Evolutionary conservation across 2,888 invertebrate genomes (phyloP).

Genomic region (Panopea generosa): DNA sequence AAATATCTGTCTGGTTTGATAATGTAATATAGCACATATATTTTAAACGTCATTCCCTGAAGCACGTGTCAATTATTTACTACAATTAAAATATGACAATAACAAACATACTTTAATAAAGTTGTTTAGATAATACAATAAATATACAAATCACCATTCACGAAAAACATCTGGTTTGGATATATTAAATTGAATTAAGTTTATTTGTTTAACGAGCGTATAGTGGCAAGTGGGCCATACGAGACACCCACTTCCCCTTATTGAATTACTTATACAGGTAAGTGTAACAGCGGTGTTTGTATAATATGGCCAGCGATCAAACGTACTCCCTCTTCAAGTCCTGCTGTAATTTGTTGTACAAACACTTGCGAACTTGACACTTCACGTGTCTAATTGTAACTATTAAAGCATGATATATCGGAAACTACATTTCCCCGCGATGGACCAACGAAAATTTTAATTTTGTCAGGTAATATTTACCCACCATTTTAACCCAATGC

Average conservation of each 20-base stretch:
- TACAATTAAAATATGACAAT: too few species aligned
- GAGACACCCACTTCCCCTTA: conserved; percentile 21
- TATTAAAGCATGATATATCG: neutral
- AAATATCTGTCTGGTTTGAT: too few species aligned
- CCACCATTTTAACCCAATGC: conserved; percentile 19
- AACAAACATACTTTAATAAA: too few species aligned
- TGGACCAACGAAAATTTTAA: too few species aligned
- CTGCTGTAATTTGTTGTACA: conserved; percentile 38
- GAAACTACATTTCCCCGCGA: too few species aligned
- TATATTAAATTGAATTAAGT: conserved; percentile 20
- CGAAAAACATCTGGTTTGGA: too few species aligned
- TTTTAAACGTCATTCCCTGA: too few species aligned
- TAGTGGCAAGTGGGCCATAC: neutral
- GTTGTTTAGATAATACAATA: too few species aligned
- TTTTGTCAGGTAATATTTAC: conserved; percentile 20
- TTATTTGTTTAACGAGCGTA: conserved; percentile 23
- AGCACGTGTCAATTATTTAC: too few species aligned
- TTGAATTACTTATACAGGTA: conserved; percentile 28
- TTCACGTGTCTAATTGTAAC: conserved; percentile 2
- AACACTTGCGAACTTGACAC: conserved; percentile 56
- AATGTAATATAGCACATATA: too few species aligned
- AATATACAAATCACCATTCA: too few species aligned
- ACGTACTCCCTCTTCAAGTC: conserved; percentile 28
- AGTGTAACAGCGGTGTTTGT: conserved; percentile 26
- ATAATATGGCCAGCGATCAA: conserved; percentile 32